Evolutionary conservation across 2,888 invertebrate species (phyloP).

Genomic region (Tetragonula carbonaria): DNA sequence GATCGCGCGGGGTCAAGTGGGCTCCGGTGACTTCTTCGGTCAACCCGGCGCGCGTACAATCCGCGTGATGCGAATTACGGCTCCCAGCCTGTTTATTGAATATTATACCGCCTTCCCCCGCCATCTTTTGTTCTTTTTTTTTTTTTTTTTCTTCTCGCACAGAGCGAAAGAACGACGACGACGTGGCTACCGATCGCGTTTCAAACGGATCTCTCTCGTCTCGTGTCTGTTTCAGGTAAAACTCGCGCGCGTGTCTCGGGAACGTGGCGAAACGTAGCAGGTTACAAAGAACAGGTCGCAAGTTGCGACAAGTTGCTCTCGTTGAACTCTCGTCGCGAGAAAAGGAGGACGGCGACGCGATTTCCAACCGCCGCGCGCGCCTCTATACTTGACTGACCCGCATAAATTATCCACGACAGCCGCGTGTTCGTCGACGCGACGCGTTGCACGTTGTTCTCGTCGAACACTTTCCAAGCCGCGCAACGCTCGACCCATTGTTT

Average conservation of each 20-base stretch:
- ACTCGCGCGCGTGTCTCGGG: background rate
- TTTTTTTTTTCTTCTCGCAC: background rate
- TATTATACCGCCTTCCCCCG: background rate
- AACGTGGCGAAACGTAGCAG: background rate
- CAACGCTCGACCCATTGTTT: background rate
- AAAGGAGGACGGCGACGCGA: background rate
- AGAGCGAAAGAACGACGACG: too few relatives aligned
- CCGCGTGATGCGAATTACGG: conserved; percentile 58
- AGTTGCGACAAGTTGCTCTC: conserved; percentile 25
- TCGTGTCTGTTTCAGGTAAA: conserved; percentile 74
- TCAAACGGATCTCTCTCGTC: conserved; percentile 24
- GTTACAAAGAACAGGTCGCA: background rate
- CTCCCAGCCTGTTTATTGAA: conserved; percentile 43
- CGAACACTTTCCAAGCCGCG: conserved; percentile 5
- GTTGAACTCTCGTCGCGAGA: too few relatives aligned
- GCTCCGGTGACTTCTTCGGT: conserved; percentile 69
- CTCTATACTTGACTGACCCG: conserved; percentile 18
- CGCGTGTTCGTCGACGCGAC: background rate
- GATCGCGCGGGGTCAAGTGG: conserved; percentile 75
- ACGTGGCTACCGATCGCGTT: background rate
- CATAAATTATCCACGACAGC: conserved; percentile 42
- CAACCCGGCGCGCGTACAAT: conserved; percentile 68
- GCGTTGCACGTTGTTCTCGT: background rate
- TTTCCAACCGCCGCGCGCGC: conserved; percentile 13
- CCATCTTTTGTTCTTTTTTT: background rate